phyloP scores from a whole-genome alignment of 2,113 vertebrate genomes.

The Nannospalax galili region DNA sequence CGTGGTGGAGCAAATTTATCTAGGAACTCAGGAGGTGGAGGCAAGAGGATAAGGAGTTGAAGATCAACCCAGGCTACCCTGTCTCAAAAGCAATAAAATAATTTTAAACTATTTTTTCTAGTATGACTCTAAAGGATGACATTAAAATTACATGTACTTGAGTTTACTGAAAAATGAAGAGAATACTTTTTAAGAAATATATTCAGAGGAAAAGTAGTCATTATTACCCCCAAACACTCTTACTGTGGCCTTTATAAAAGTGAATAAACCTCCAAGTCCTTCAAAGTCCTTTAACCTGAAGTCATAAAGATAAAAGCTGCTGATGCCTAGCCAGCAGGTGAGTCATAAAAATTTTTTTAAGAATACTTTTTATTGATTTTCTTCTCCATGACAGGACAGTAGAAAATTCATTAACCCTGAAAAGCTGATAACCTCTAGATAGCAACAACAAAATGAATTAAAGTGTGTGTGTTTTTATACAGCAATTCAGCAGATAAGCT shows the following conservation, averaged over 20 bases:
- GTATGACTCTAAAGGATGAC: not conserved
- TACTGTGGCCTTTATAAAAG: slow-evolving; percentile 22
- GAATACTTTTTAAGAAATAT: slow-evolving; percentile 27
- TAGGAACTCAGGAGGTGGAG: not conserved
- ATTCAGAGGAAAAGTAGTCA: not conserved
- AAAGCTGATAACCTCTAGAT: not conserved
- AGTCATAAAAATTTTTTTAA: slow-evolving; percentile 47
- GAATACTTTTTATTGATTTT: slow-evolving; percentile 1
- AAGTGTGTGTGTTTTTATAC: not conserved
- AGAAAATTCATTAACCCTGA: slow-evolving; percentile 27
- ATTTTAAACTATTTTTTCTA: not conserved
- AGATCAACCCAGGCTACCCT: not conserved
- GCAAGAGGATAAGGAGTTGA: not conserved
- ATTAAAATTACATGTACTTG: not conserved
- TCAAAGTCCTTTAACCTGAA: not conserved
- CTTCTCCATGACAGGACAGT: not conserved
- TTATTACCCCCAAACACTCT: not conserved
- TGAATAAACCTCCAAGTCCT: not conserved
- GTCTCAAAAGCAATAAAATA: not conserved
- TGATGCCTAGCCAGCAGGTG: not conserved
- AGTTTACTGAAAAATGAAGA: not conserved
- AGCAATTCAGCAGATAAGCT: not conserved
- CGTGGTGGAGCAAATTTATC: too few relatives aligned
- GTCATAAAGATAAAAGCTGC: slow-evolving; percentile 59
- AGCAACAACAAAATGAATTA: not conserved